Evolutionary conservation across 2,113 vertebrate species (phyloP).

Genomic region (Corydoras sp.): DNA sequence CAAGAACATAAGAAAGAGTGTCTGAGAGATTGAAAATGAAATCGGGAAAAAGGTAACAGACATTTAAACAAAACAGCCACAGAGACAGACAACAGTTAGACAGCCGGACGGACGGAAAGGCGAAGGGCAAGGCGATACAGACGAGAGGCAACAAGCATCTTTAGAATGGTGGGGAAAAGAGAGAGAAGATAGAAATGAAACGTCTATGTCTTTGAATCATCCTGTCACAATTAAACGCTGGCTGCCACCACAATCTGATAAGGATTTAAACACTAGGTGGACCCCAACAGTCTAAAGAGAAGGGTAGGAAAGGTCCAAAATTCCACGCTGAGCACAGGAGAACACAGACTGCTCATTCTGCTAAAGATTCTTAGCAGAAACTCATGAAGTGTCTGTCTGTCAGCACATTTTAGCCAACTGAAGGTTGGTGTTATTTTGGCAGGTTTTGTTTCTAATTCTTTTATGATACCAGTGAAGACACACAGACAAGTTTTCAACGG

Average conservation of each 20-base stretch:
- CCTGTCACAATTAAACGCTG: not conserved
- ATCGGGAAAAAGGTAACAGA: conserved; percentile 6
- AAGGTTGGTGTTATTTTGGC: not conserved
- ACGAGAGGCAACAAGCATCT: conserved; percentile 17
- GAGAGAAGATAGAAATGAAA: conserved; percentile 9
- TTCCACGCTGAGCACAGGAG: conserved; percentile 7
- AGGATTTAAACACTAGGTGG: not conserved
- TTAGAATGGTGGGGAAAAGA: conserved; percentile 41
- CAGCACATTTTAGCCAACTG: conserved; percentile 24
- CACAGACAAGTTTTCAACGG: conserved; percentile 44
- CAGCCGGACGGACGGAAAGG: conserved; percentile 7
- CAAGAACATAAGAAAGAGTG: conserved; percentile 18
- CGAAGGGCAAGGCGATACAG: not conserved
- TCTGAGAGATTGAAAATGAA: conserved; percentile 42
- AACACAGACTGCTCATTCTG: conserved; percentile 6
- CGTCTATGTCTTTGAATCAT: not conserved
- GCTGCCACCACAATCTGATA: not conserved
- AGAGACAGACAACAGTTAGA: conserved; percentile 20
- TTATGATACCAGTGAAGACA: conserved; percentile 32
- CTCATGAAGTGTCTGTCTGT: conserved; percentile 42
- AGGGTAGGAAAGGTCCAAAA: conserved; percentile 7
- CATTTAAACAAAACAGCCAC: conserved; percentile 37
- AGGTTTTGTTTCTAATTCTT: not conserved
- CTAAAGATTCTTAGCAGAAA: conserved; percentile 29
- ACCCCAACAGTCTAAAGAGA: conserved; percentile 38